phyloP scores from a whole-genome alignment of 2,888 invertebrate genomes.

The Protophormia terraenovae region DNA sequence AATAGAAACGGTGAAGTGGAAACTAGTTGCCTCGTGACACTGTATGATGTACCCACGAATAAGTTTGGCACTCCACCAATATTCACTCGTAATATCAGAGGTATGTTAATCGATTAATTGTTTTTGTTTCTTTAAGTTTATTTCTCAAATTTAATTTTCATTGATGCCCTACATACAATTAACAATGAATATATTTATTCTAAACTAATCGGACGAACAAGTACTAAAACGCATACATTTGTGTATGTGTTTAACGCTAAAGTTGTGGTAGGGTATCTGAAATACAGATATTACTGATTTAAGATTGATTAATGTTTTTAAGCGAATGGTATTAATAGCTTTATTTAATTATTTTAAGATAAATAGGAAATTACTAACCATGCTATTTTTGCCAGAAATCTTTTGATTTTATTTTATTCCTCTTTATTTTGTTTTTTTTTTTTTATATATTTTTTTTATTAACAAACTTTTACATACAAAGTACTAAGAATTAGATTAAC shows the following conservation, averaged over 20 bases:
- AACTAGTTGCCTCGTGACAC: constrained; percentile 80
- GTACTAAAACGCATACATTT: too few relatives aligned
- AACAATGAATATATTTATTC: background rate
- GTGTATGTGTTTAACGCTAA: background rate
- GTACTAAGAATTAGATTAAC: background rate
- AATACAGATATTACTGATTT: constrained; percentile 17
- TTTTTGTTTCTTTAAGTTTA: constrained; percentile 64
- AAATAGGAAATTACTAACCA: constrained; percentile 65
- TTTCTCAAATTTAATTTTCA: constrained; percentile 36
- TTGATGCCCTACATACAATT: constrained; percentile 52
- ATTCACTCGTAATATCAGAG: constrained; percentile 81
- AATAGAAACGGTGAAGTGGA: constrained; percentile 83
- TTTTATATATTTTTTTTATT: background rate
- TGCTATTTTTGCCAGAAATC: constrained; percentile 44
- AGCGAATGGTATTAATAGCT: constrained; percentile 43
- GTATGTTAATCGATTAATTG: constrained; percentile 75
- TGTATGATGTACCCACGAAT: constrained; percentile 79
- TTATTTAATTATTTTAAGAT: constrained; percentile 53
- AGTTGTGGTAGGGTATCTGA: constrained; percentile 29
- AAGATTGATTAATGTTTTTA: constrained; percentile 19
- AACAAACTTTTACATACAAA: background rate
- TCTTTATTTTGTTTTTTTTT: background rate
- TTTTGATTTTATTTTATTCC: constrained; percentile 42
- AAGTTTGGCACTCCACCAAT: constrained; percentile 80
- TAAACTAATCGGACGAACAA: background rate